Conservation (phyloP, 2,113 vertebrate species). For the Castor canadensis region DNA sequence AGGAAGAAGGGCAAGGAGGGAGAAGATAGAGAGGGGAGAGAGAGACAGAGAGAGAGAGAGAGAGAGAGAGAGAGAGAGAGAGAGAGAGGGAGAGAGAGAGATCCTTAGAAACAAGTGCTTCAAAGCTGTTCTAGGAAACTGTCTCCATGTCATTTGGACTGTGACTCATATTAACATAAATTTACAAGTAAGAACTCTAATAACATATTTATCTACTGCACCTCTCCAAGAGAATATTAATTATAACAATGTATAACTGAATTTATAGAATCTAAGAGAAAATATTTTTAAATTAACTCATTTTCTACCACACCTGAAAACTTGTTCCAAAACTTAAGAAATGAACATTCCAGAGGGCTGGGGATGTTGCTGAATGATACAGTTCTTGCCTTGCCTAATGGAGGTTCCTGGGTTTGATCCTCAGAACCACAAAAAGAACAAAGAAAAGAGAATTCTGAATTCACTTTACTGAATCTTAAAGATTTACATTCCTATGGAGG, state of each 20-base stretch:
- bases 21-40: no score
- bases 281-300: not conserved
- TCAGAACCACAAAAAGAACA: not conserved
- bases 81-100: not conserved
- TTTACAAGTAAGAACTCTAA: slow-evolving; percentile 51
- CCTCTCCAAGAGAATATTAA: slow-evolving; percentile 29
- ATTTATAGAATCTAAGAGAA: not conserved
- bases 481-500: not conserved
- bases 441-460: not conserved
- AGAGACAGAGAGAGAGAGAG: not conserved
- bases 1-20: not conserved
- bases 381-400: no score
- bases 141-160: not conserved
- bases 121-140: slow-evolving; percentile 8
- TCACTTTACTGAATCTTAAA: not conserved
- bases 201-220: slow-evolving; percentile 21
- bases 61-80: not conserved
- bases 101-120: not conserved
- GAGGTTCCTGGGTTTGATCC: not conserved
- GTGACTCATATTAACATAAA: slow-evolving; percentile 41
- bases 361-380: not conserved
- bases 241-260: slow-evolving; percentile 25
- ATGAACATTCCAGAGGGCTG: not conserved
- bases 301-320: not conserved
- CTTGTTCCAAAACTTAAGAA: not conserved